phyloP scores from a whole-genome alignment of 1,140 invertebrate genomes.

The Aphis craccivora region DNA sequence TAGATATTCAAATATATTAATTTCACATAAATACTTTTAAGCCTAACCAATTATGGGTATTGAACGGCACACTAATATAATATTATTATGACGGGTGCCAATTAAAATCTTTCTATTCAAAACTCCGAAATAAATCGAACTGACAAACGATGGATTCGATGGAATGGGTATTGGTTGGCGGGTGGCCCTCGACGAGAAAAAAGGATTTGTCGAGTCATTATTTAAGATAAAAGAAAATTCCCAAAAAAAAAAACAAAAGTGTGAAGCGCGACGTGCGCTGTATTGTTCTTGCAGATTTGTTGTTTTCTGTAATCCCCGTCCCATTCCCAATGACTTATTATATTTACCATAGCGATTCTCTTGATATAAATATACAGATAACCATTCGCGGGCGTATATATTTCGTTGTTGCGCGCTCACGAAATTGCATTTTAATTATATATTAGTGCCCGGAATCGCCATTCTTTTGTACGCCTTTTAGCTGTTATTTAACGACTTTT shows the following conservation, averaged over 20 bases:
- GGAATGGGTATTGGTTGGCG: background rate
- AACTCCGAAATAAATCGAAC: background rate
- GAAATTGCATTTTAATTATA: constrained; percentile 50
- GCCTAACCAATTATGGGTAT: background rate
- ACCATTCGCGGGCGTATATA: constrained; percentile 17
- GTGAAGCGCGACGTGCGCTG: background rate
- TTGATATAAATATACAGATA: constrained; percentile 14
- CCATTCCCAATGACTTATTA: constrained; percentile 50
- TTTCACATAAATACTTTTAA: background rate
- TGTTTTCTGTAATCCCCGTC: constrained; percentile 25
- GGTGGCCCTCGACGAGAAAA: background rate
- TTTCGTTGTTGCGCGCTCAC: constrained; percentile 14
- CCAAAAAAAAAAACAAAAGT: constrained; percentile 39
- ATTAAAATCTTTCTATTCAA: background rate
- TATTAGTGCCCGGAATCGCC: background rate
- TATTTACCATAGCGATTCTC: constrained; percentile 10
- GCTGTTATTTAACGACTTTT: constrained; percentile 57
- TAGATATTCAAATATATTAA: too few relatives aligned
- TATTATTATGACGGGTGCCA: background rate
- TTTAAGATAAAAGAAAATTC: constrained; percentile 26
- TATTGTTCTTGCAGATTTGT: constrained; percentile 54
- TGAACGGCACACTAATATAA: background rate
- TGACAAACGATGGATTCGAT: background rate
- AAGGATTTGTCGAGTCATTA: constrained; percentile 18
- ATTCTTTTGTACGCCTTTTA: constrained; percentile 53